Conservation (phyloP, 30 jellyfish, hydroid and myxozoan species). For the Hydractinia echinata region DNA sequence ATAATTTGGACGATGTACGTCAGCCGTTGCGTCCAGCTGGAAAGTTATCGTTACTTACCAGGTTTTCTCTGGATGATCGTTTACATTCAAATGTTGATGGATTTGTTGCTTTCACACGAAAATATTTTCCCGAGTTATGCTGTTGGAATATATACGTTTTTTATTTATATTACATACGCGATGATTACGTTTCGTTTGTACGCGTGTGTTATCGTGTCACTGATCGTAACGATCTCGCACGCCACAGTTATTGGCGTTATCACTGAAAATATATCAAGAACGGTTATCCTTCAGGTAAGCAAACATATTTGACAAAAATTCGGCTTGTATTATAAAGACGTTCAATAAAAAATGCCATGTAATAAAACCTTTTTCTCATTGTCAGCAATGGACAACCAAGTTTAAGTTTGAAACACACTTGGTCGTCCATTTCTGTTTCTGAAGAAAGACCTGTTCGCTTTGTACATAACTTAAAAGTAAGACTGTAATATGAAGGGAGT, state of each 20-base stretch:
- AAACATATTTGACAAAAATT: too few relatives aligned
- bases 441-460: too few relatives aligned
- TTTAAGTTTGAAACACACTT: too few relatives aligned
- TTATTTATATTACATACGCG: conserved; percentile 66
- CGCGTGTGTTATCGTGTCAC: conserved; percentile 59
- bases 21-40: conserved; percentile 27
- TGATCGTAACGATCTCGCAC: conserved; percentile 41
- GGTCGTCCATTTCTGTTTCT: too few relatives aligned
- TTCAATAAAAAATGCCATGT: too few relatives aligned
- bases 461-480: too few relatives aligned
- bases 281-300: conserved; percentile 30
- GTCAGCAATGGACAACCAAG: not conserved
- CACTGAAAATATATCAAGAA: not conserved
- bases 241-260: conserved; percentile 38
- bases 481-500: too few relatives aligned
- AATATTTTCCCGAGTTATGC: conserved; percentile 44
- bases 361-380: conserved; percentile 21
- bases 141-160: conserved; percentile 51
- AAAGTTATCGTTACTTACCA: conserved; percentile 20
- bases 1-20: conserved; percentile 26
- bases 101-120: conserved; percentile 31
- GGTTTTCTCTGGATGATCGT: conserved; percentile 47
- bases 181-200: conserved; percentile 62
- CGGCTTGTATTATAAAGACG: too few relatives aligned
- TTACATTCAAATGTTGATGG: conserved; percentile 42